A percentile compares a stretch with the other conserved stretches of the same genome.
Evolutionary conservation across 2,113 vertebrate genomes (phyloP).

Genomic region (Oreochromis spilurus): DNA sequence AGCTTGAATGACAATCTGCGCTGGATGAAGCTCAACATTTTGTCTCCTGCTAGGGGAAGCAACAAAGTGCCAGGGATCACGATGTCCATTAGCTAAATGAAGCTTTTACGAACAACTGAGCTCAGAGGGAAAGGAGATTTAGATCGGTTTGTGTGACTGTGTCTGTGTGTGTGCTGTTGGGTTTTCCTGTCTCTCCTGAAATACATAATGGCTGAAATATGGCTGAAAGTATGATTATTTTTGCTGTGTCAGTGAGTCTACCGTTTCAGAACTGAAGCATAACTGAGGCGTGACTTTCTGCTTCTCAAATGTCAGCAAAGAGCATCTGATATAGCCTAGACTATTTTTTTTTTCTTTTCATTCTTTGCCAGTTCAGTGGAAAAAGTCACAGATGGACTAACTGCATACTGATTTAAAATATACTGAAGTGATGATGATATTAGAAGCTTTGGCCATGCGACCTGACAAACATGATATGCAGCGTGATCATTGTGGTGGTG

Average conservation of each 20-base stretch:
- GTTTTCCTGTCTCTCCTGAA: conserved; percentile 3
- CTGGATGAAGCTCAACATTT: not conserved
- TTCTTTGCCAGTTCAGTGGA: not conserved
- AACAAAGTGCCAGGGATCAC: conserved; percentile 26
- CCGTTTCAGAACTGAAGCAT: not conserved
- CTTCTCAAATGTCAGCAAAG: not conserved
- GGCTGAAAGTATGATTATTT: conserved; percentile 36
- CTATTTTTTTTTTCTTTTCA: not conserved
- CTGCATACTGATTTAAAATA: not conserved
- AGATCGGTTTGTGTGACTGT: conserved; percentile 7
- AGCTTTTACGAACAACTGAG: conserved; percentile 38
- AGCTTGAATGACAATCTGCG: conserved; percentile 5
- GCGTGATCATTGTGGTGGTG: not conserved
- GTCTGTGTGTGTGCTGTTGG: not conserved
- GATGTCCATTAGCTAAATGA: conserved; percentile 67
- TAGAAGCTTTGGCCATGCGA: not conserved
- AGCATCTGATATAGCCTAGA: not conserved
- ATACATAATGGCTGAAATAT: conserved; percentile 18
- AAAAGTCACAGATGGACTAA: not conserved
- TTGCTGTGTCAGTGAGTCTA: conserved; percentile 11
- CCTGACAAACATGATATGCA: not conserved
- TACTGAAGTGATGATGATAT: not conserved
- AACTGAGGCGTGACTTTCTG: not conserved
- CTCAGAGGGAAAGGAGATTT: conserved; percentile 42
- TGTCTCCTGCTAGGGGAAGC: not conserved